Evolutionary conservation across 2,888 invertebrate genomes (phyloP).

Genomic region (Rhimphoctona megacephalus): DNA sequence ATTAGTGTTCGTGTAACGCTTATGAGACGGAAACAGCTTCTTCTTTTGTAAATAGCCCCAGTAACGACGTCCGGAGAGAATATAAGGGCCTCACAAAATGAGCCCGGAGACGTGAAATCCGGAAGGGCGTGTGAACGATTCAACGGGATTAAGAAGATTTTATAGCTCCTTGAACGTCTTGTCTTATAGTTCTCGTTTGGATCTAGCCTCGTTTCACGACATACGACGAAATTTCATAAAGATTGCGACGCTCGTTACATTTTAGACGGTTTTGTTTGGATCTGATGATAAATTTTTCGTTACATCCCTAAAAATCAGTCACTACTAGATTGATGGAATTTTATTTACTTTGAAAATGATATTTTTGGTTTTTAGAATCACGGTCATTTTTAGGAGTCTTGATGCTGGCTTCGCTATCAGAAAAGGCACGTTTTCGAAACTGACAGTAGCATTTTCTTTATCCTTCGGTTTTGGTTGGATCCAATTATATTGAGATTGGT

Average conservation of each 20-base stretch:
- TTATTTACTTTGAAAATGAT: neutral
- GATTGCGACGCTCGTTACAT: neutral
- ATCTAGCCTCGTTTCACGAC: neutral
- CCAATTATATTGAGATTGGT: neutral
- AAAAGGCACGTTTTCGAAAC: neutral
- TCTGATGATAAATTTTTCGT: neutral
- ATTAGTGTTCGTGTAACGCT: slow-evolving; percentile 25
- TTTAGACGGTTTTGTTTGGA: neutral
- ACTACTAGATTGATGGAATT: neutral
- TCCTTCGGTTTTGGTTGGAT: neutral
- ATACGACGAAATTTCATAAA: neutral
- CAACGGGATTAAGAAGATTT: slow-evolving; percentile 64
- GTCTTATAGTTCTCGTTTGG: slow-evolving; percentile 27
- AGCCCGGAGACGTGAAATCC: slow-evolving; percentile 53
- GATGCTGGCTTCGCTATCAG: too few species aligned
- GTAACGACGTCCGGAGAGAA: slow-evolving; percentile 70
- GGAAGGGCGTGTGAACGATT: slow-evolving; percentile 60
- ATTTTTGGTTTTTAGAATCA: too few species aligned
- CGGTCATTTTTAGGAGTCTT: too few species aligned
- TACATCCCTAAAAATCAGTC: neutral
- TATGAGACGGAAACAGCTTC: slow-evolving; percentile 54
- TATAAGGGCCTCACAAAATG: slow-evolving; percentile 7
- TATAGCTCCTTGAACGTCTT: slow-evolving; percentile 50
- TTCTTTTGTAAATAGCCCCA: slow-evolving; percentile 71
- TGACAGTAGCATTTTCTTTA: neutral